Conservation (phyloP, 2,888 invertebrate genomes). For the Pandemis corylana region DNA sequence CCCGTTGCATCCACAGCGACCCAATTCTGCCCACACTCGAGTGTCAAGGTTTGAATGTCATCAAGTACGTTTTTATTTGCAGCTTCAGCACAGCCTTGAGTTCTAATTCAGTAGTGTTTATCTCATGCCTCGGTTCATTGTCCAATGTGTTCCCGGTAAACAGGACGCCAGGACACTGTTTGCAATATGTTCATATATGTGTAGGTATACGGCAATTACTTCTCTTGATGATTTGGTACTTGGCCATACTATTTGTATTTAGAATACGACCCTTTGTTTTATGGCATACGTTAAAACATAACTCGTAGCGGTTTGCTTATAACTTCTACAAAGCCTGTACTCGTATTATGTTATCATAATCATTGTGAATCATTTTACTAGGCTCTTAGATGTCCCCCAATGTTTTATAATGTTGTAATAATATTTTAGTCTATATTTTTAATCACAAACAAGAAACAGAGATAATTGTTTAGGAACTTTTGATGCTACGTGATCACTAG, state of each 20-base stretch:
- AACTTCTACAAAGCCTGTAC: background rate
- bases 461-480: background rate
- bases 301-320: background rate
- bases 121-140: conserved; percentile 44
- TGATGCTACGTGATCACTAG: conserved; percentile 2
- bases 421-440: background rate
- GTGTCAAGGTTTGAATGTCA: conserved; percentile 41
- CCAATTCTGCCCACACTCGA: conserved; percentile 25
- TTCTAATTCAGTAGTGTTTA: conserved; percentile 48
- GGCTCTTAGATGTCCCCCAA: background rate
- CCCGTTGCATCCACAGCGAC: conserved; percentile 14
- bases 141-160: conserved; percentile 16
- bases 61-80: conserved; percentile 19
- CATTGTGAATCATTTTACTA: background rate
- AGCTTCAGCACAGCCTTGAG: conserved; percentile 45
- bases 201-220: background rate
- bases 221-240: background rate
- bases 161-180: background rate
- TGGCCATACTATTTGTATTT: background rate
- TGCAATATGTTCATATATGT: too few species aligned
- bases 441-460: background rate
- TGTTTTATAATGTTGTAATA: background rate
- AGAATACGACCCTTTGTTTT: background rate
- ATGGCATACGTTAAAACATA: background rate
- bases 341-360: background rate